Conservation (phyloP, 2,888 invertebrate species). For the Callyntrura guangdongensis region DNA sequence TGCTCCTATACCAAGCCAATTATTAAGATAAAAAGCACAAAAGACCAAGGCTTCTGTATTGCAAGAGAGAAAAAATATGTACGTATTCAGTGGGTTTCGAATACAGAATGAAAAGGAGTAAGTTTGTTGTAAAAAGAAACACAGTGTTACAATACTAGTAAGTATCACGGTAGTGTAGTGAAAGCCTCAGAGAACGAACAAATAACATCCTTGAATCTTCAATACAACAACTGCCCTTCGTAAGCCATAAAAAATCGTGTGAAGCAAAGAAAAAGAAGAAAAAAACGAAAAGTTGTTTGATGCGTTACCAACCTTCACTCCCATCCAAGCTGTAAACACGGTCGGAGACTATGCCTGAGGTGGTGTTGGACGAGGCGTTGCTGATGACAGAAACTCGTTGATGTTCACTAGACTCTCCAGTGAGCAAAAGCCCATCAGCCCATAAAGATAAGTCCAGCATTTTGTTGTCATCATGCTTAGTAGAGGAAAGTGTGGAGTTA, state of each 20-base stretch:
- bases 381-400: slow-evolving; percentile 96
- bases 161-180: neutral
- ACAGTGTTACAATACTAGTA: neutral
- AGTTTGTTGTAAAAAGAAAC: slow-evolving; percentile 7
- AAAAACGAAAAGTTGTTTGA: slow-evolving; percentile 49
- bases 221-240: neutral
- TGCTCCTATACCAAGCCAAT: too few species aligned
- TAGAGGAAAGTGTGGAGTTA: slow-evolving; percentile 82
- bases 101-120: slow-evolving; percentile 3
- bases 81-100: slow-evolving; percentile 31
- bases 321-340: slow-evolving; percentile 98
- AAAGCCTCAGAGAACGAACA: neutral
- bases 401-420: slow-evolving; percentile 86
- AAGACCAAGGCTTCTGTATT: too few species aligned
- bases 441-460: slow-evolving; percentile 84
- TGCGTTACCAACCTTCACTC: slow-evolving; percentile 87
- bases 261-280: slow-evolving; percentile 47
- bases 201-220: slow-evolving; percentile 18
- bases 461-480: slow-evolving; percentile 82
- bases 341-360: slow-evolving; percentile 98
- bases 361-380: slow-evolving; percentile 98
- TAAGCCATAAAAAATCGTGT: slow-evolving; percentile 45
- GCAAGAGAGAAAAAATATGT: neutral
- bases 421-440: slow-evolving; percentile 84
- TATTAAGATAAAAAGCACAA: too few species aligned